These are phyloP conservation scores for Danaus plexippus DNA, from an alignment of 1,140 invertebrate species.

Conservation along the genomic window DNA sequence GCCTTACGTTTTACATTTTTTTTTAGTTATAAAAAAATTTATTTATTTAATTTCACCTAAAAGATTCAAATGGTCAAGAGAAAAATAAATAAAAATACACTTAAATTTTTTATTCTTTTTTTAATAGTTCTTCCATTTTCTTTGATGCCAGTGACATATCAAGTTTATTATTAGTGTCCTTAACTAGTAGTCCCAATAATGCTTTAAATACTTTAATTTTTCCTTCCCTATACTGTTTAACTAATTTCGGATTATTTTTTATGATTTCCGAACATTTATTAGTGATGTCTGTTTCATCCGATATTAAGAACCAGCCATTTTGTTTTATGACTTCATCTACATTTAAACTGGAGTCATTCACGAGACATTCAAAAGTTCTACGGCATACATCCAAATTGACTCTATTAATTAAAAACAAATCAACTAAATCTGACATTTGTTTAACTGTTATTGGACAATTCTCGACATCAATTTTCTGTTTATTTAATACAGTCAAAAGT, in stretches of 20 bases:
- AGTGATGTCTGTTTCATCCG: conserved; percentile 73
- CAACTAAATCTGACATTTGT: conserved; percentile 75
- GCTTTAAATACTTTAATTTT: conserved; percentile 79
- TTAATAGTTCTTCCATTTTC: conserved; percentile 76
- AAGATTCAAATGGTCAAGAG: too few species aligned
- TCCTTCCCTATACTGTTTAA: conserved; percentile 78
- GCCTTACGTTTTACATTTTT: too few species aligned
- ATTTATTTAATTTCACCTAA: too few species aligned
- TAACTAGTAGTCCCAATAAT: conserved; percentile 74
- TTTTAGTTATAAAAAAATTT: too few species aligned
- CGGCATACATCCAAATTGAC: conserved; percentile 76
- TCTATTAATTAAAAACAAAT: conserved; percentile 70
- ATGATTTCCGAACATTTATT: conserved; percentile 76
- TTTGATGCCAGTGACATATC: conserved; percentile 76
- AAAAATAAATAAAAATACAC: too few species aligned
- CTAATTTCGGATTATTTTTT: conserved; percentile 77
- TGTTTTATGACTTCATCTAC: conserved; percentile 74
- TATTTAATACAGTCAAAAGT: conserved; percentile 76
- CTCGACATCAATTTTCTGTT: conserved; percentile 73
- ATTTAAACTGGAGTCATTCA: conserved; percentile 54
- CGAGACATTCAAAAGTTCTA: conserved; percentile 72
- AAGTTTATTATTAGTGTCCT: conserved; percentile 74
- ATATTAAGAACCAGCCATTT: conserved; percentile 77
- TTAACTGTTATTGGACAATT: conserved; percentile 70
- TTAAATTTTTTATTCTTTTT: conserved; percentile 43